These are phyloP conservation scores for Yponomeuta evonymella DNA, from an alignment of 2,888 invertebrate species.

Conservation along the genomic window DNA sequence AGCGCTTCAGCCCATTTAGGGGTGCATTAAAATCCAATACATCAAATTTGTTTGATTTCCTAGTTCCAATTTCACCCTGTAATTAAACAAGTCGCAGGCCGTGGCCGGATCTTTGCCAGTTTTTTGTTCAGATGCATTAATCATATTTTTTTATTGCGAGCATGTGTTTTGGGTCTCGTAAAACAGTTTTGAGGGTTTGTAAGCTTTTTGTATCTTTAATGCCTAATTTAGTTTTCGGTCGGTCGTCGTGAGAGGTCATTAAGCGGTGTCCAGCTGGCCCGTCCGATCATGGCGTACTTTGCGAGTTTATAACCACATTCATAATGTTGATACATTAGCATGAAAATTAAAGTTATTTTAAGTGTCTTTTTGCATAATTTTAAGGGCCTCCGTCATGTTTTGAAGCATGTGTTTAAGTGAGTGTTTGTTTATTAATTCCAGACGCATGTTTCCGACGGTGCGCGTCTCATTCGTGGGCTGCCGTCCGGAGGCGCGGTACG, in stretches of 20 bases:
- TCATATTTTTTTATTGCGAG: conserved; percentile 71
- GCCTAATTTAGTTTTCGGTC: conserved; percentile 65
- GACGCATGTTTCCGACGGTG: conserved; percentile 98
- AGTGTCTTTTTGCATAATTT: conserved; percentile 5
- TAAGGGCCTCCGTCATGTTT: background rate
- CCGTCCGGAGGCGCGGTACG: conserved; percentile 89
- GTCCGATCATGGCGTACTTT: conserved; percentile 14
- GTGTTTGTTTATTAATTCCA: conserved; percentile 57
- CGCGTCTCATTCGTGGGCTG: conserved; percentile 93
- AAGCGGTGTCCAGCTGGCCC: conserved; percentile 43
- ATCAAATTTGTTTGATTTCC: conserved; percentile 78
- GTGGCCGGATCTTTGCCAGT: conserved; percentile 62
- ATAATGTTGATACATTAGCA: conserved; percentile 44
- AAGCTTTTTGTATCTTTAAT: conserved; percentile 62
- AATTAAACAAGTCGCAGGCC: conserved; percentile 73
- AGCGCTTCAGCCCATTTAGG: conserved; percentile 74
- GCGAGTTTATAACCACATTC: conserved; percentile 39
- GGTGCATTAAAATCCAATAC: conserved; percentile 77
- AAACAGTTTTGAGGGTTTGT: conserved; percentile 63
- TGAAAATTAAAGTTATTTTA: conserved; percentile 22
- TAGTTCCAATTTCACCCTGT: conserved; percentile 73
- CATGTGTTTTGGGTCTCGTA: conserved; percentile 68
- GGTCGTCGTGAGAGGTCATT: conserved; percentile 63
- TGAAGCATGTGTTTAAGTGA: background rate
- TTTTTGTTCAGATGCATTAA: conserved; percentile 70